Conservation (phyloP, 2,113 vertebrate genomes). For the Chiloscyllium plagiosum region DNA sequence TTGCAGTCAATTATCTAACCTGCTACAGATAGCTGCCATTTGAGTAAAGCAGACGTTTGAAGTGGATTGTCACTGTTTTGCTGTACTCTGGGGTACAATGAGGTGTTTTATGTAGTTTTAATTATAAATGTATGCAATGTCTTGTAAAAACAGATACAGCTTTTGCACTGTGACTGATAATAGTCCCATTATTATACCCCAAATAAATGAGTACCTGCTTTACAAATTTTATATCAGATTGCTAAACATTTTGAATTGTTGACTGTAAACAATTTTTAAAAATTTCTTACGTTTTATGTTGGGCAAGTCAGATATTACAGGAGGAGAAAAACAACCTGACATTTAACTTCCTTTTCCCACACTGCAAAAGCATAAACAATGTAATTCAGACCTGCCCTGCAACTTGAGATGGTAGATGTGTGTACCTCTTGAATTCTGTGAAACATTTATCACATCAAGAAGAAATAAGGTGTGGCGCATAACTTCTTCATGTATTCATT, state of each 20-base stretch:
- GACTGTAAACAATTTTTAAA: neutral
- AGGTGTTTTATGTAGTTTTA: neutral
- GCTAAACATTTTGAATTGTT: neutral
- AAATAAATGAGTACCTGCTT: neutral
- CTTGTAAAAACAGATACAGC: too few relatives aligned
- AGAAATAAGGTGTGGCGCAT: conserved; percentile 4
- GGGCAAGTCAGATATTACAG: neutral
- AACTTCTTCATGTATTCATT: neutral
- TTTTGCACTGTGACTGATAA: neutral
- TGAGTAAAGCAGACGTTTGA: neutral
- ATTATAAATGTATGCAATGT: neutral
- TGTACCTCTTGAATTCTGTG: neutral
- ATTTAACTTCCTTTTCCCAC: conserved; percentile 20
- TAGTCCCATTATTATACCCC: neutral
- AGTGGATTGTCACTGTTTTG: neutral
- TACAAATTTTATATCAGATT: neutral
- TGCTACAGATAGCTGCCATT: neutral
- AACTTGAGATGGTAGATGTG: conserved; percentile 6
- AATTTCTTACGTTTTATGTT: neutral
- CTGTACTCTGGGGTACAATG: neutral
- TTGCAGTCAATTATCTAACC: neutral
- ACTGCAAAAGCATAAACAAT: neutral
- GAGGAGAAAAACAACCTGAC: conserved; percentile 24
- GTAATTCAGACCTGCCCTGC: neutral
- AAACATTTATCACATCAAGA: conserved; percentile 16